phyloP scores from a whole-genome alignment of 2,113 vertebrate species.

The Conger conger region DNA sequence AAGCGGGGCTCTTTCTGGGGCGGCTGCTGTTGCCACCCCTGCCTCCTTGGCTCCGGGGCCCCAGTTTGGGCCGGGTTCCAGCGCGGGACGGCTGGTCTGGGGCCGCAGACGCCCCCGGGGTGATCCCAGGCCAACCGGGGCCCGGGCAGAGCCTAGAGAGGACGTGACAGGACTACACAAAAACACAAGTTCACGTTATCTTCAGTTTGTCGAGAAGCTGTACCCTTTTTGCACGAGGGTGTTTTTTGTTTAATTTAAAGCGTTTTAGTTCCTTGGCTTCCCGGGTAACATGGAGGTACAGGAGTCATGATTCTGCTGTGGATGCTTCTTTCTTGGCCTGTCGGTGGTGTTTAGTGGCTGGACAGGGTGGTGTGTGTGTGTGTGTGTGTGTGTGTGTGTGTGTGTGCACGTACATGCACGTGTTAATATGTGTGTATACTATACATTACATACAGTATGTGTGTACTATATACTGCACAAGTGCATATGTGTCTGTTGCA shows the following conservation, averaged over 20 bases:
- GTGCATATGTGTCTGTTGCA: neutral
- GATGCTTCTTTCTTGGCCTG: neutral
- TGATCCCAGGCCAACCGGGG: neutral
- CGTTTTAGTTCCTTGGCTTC: neutral
- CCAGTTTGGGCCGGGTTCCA: too few species aligned
- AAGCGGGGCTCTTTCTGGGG: slow-evolving; percentile 4
- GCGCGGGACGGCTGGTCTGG: too few species aligned
- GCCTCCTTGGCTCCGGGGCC: neutral
- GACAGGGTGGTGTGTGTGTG: slow-evolving; percentile 19
- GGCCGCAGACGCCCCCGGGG: neutral
- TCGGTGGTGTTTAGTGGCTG: neutral
- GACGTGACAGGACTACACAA: neutral
- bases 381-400: neutral
- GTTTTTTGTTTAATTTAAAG: neutral
- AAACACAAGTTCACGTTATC: neutral
- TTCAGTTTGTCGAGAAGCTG: neutral
- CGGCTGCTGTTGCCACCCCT: slow-evolving; percentile 3
- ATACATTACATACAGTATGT: too few species aligned
- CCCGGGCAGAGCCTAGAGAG: neutral
- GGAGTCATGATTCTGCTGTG: neutral
- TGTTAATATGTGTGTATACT: neutral
- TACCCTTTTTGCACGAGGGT: neutral
- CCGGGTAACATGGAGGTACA: neutral
- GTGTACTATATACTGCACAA: too few species aligned
- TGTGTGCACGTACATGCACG: neutral